Base-by-base conservation (phyloP, 1,140 invertebrate species). In the Dysdera silvatica region DNA sequence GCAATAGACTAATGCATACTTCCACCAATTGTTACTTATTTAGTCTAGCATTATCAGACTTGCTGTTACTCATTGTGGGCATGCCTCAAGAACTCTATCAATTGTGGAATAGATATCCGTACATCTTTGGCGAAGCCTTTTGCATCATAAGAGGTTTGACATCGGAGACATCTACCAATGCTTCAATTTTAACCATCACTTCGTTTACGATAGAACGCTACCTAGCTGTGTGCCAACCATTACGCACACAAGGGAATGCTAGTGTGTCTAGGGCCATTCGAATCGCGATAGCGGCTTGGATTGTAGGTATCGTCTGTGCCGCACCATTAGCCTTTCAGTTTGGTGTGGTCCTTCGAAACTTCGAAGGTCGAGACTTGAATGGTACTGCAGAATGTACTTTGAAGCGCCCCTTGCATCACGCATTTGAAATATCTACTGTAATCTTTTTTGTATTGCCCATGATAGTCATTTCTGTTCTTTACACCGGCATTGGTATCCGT, bases 201-300 rank as follows among this genome's bases (percentile, higher is more conserved):
- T 88, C 90, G 3, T 98, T 98, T 76, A 97, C 94, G 0, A 83
- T 95, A 5, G 95, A 98, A 74, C 77, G 95, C 48, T 98, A 96
- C 75, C 83, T 96, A 20, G 93, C 91, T 16, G 95, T 97, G 67
- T 95, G 92, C 75, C 87, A 94, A 74, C 92, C 93, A 0, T 87
- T 96, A 67, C 78, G 88, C 68, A 86, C 88, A 0, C 90, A 94
- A 72, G 90, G 87, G 2, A 86, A 91, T 80, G 88, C 87, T 0
- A 88, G 72, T 29, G 73, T 84, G 18, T 80, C 80, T 16, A 74
- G 85, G 35, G 83, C 82, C 16, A 73, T 84, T 18, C 79, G 79
- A 61, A 78, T 80, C 55, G 83, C 86, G 33, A 54, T 81, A 3
- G 69, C 75, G 18, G 82, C 84, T 57, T 85, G 84, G 84, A 66